Evolutionary conservation across 2,888 invertebrate species (phyloP).

Genomic region (Philopedon plagiatum): DNA sequence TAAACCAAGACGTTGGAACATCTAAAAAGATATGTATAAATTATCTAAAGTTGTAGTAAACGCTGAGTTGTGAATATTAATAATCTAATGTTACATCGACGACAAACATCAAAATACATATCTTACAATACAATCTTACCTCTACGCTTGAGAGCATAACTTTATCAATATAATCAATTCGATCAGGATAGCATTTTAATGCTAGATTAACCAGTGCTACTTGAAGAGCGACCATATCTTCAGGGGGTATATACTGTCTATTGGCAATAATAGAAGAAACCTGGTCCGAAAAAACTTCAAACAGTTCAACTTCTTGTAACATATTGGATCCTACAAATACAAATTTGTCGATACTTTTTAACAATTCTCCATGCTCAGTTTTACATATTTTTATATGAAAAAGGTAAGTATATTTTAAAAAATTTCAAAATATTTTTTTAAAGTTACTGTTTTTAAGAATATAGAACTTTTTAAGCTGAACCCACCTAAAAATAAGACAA

Average conservation of each 20-base stretch:
- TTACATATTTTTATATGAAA: background rate
- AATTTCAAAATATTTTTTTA: no score
- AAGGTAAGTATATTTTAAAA: no score
- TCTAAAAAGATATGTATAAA: constrained; percentile 55
- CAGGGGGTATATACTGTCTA: constrained; percentile 93
- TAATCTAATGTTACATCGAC: no score
- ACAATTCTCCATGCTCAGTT: background rate
- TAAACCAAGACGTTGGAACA: constrained; percentile 90
- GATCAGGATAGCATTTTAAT: constrained; percentile 95
- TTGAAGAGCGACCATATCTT: constrained; percentile 96
- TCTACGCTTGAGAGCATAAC: constrained; percentile 91
- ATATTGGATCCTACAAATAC: constrained; percentile 56
- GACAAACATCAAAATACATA: no score
- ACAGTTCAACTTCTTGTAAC: constrained; percentile 87
- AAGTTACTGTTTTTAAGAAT: no score
- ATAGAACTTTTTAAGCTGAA: no score
- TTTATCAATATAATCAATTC: constrained; percentile 95
- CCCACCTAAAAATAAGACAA: no score
- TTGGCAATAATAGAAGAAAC: constrained; percentile 95
- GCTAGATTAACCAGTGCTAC: constrained; percentile 95
- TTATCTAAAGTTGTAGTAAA: no score
- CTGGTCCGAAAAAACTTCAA: constrained; percentile 98
- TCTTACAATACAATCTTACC: constrained; percentile 58
- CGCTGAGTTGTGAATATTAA: no score
- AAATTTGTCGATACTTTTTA: constrained; percentile 4